phyloP scores from a whole-genome alignment of 2,888 invertebrate species.

The Chelonus formosanus region DNA sequence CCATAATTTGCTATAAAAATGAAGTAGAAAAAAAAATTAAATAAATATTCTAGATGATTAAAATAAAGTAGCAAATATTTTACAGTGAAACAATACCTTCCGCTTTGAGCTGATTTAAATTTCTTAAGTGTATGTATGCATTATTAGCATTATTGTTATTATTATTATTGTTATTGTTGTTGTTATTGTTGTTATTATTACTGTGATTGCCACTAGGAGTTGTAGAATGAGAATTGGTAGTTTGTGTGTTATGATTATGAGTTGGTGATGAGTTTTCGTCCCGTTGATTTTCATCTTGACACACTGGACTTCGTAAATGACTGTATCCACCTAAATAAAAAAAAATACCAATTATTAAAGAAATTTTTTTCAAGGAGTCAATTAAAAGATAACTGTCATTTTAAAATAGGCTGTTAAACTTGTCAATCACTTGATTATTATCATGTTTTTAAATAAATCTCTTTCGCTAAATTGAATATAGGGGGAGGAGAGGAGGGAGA shows the following conservation, averaged over 20 bases:
- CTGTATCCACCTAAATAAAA: conserved; percentile 67
- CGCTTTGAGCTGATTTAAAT: conserved; percentile 61
- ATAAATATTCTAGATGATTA: background rate
- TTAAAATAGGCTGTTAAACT: too few species aligned
- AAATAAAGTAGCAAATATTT: conserved; percentile 6
- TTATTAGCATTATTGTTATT: conserved; percentile 58
- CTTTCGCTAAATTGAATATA: background rate
- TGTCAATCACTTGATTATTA: background rate
- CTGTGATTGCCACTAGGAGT: conserved; percentile 57
- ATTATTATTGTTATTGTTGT: conserved; percentile 47
- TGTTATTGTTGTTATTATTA: conserved; percentile 49
- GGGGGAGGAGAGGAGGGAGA: background rate
- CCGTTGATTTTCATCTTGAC: conserved; percentile 62
- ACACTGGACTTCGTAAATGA: conserved; percentile 68
- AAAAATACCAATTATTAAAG: conserved; percentile 16
- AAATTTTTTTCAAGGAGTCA: background rate
- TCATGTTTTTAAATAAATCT: background rate
- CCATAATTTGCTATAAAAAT: conserved; percentile 56
- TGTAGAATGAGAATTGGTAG: conserved; percentile 59
- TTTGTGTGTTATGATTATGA: conserved; percentile 58
- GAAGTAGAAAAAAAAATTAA: background rate
- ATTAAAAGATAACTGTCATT: too few species aligned
- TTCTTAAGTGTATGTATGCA: conserved; percentile 60
- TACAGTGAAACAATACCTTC: conserved; percentile 54
- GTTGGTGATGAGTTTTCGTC: conserved; percentile 63